Evolutionary conservation across 2,888 invertebrate species (phyloP), one percentile per base, ranked within the genome.

Genomic region (Phragmatobia fuliginosa): DNA sequence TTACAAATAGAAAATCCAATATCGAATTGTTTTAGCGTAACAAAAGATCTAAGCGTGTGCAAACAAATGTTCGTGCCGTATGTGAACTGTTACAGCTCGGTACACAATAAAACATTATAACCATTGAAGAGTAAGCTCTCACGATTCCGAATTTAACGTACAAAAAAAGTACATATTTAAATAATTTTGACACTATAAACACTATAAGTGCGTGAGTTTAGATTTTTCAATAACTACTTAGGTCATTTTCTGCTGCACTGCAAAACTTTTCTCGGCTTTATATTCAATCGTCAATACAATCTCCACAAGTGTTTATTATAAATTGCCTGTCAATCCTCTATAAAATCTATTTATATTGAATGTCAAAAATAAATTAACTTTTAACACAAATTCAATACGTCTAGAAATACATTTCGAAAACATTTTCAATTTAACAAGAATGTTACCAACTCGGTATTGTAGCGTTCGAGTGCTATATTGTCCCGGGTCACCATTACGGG

Each of bases 401-500:
- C 16, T 25, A 56, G 56, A 49, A n/a, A 32, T 64, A 64, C 18
- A 10, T 52, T 49, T 14, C 25, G 25, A 33, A 49, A 16, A 49
- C 49, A 52, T 64, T 64, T 64, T n/a, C 49, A 63, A 49, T 63
- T 16, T n/a, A 63, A 63, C 49, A 49, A 28, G n/a, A 63, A 63
- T 63, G 45, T 63, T 32, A 21, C 25, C 16, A 25, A 21, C 33
- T n/a, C 49, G 16, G 4, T n/a, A n/a, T n/a, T n/a, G n/a, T n/a
- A n/a, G n/a, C n/a, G n/a, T 33, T 60, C 28, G 32, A 32, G 10
- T 18, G 28, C 33, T 62, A 65, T 65, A 58, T 62, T 32, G 41
- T 65, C 25, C 28, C 56, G n/a, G 41, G n/a, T 33, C 36, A 41
- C n/a, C 18, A 65, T 71, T 68, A 28, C 45, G 25, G 25, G 49